Conservation (phyloP, 30 jellyfish, hydroid and myxozoan species). For the Catostylus mosaicus region DNA sequence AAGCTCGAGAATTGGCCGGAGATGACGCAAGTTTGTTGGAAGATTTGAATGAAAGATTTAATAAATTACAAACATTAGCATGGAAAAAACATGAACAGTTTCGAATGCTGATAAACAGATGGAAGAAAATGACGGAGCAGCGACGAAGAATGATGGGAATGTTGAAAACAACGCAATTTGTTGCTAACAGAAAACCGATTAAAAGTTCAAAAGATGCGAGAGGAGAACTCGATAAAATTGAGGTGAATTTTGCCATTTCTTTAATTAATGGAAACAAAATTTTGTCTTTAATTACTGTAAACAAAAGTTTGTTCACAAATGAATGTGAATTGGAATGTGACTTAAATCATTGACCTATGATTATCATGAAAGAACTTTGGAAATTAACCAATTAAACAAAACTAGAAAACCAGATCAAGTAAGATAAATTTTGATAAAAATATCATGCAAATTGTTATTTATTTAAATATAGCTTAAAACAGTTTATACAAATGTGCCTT, state of each 20-base stretch:
- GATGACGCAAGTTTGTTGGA: slow-evolving; percentile 62
- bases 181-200: slow-evolving; percentile 30
- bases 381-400: no score
- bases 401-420: no score
- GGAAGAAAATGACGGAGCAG: slow-evolving; percentile 77
- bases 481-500: no score
- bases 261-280: no score
- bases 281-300: no score
- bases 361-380: no score
- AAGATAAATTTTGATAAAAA: no score
- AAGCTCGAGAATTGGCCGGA: slow-evolving; percentile 71
- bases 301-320: no score
- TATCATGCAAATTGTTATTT: no score
- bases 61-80: slow-evolving; percentile 61
- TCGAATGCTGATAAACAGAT: slow-evolving; percentile 37
- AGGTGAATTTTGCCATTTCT: slow-evolving; percentile 27
- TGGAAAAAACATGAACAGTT: slow-evolving; percentile 63
- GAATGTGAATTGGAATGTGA: no score
- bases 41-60: slow-evolving; percentile 73
- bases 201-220: slow-evolving; percentile 73
- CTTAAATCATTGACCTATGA: no score
- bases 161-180: slow-evolving; percentile 60
- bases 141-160: slow-evolving; percentile 72
- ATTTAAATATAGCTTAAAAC: no score
- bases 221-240: slow-evolving; percentile 30